Evolutionary conservation across 2,797 vertebrate species (phyloP).

Genomic region (Arctocebus calabarensis): DNA sequence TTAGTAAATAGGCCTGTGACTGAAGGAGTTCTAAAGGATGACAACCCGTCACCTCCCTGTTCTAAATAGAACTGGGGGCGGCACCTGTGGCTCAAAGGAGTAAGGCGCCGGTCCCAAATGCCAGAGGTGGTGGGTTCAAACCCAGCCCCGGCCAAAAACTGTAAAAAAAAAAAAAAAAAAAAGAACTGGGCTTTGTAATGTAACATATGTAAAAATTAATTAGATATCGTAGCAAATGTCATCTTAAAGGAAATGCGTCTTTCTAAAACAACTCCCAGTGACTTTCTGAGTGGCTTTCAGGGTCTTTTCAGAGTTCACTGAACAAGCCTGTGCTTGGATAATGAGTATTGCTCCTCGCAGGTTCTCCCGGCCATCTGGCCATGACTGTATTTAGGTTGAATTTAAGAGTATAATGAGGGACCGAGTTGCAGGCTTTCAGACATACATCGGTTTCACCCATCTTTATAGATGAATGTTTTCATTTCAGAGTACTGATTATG

Average conservation of each 20-base stretch:
- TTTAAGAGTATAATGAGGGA: neutral
- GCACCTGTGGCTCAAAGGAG: too few relatives aligned
- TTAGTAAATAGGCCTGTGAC: neutral
- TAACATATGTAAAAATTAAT: slow-evolving; percentile 19
- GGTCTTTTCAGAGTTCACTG: slow-evolving; percentile 27
- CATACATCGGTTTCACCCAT: neutral
- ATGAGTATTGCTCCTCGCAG: neutral
- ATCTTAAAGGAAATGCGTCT: slow-evolving; percentile 19
- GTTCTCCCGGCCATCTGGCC: neutral
- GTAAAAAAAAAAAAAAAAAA: too few relatives aligned
- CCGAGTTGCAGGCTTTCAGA: neutral
- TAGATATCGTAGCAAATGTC: neutral
- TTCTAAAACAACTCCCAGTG: neutral
- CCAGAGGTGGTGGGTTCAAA: too few relatives aligned
- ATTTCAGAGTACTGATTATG: neutral
- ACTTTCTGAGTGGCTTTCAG: slow-evolving; percentile 1
- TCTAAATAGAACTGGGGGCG: neutral
- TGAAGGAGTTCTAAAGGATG: neutral
- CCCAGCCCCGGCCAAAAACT: too few relatives aligned
- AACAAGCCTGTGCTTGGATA: neutral
- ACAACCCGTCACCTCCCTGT: neutral
- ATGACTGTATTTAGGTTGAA: neutral
- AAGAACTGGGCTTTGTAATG: neutral
- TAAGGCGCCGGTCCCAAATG: too few relatives aligned
- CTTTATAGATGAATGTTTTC: neutral